Percentiles rank a stretch among this genome's conserved stretches.
These are phyloP conservation scores for Marisa cornuarietis DNA, from an alignment of 1,140 invertebrate species.

Conservation along the genomic window DNA sequence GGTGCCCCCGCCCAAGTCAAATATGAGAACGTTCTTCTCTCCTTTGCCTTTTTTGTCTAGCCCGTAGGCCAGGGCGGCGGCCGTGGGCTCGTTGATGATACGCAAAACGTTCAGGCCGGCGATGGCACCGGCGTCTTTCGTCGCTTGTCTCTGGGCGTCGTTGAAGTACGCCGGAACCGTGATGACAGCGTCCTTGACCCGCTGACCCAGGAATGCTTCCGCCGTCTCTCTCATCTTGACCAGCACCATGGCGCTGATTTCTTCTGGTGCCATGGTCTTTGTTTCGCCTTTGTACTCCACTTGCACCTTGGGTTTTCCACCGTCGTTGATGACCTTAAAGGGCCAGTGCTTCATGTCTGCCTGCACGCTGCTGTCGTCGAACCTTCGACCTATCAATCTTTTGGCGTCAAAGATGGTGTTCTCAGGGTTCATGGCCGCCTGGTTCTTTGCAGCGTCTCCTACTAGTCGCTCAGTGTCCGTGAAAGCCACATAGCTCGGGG, in stretches of 20 bases:
- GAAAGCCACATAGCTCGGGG: slow-evolving; percentile 35
- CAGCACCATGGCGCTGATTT: slow-evolving; percentile 86
- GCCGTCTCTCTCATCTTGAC: slow-evolving; percentile 89
- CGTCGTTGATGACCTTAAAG: slow-evolving; percentile 70
- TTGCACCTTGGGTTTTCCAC: slow-evolving; percentile 77
- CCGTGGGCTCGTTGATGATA: slow-evolving; percentile 68
- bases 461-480: slow-evolving; percentile 33
- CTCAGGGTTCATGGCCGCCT: slow-evolving; percentile 31
- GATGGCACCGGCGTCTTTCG: slow-evolving; percentile 64
- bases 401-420: slow-evolving; percentile 37
- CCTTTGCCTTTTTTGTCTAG: slow-evolving; percentile 63
- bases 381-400: slow-evolving; percentile 34
- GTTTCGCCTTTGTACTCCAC: slow-evolving; percentile 85
- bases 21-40: slow-evolving; percentile 70
- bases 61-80: slow-evolving; percentile 68
- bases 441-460: slow-evolving; percentile 35
- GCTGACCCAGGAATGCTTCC: slow-evolving; percentile 81
- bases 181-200: slow-evolving; percentile 40
- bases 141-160: slow-evolving; percentile 64
- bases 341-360: slow-evolving; percentile 92
- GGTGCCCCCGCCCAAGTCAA: slow-evolving; percentile 59
- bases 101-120: slow-evolving; percentile 71
- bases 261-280: slow-evolving; percentile 90
- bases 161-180: slow-evolving; percentile 68
- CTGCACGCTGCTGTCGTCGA: slow-evolving; percentile 29